Base-by-base conservation (phyloP, 2,888 invertebrate species). In the Bugula neritina region DNA sequence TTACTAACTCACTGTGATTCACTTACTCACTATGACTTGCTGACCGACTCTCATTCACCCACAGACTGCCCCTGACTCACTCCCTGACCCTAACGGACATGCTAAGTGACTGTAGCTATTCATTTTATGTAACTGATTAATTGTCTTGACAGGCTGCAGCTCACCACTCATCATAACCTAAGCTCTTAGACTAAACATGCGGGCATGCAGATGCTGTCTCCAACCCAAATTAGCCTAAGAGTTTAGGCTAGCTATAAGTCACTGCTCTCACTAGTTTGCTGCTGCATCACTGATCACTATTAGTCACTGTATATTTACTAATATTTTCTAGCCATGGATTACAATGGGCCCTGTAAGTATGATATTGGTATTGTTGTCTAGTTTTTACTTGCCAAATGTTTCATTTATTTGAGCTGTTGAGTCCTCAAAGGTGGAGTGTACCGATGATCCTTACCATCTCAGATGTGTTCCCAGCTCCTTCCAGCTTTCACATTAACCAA, bases 261-360 rank as follows among this genome's bases (percentile, higher is more conserved):
- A 17, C 43, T 43, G 17, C 43, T 17, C 43, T 43, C 17, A 43
- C 43, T 17, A 43, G 10, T 43, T 17, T 43, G 43, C 43, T 43
- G 43, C 43, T 43, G 43, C 43, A n/a, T n/a, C n/a, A n/a, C n/a
- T n/a, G n/a, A n/a, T n/a, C 17, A 43, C 43, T 43, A 43, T 17
- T 43, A 10, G 43, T n/a, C 43, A 43, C 43, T 43, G 43, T 43
- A 43, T 43, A 43, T 43, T 17, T 63, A 34, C 63, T 63, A 63
- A 63, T 74, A 54, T 73, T 55, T 58, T 70, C 70, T 29, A 82
- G 82, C 79, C 77, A 81, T 81, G 81, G 80, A 80, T 76, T 76
- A 77, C 35, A 77, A 78, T 74, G 80, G 81, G 74, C 81, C 81
- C 73, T 81, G 82, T 82, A 77, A 82, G 82, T 82, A 82, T 72